Evolutionary conservation across 2,797 vertebrate genomes (phyloP).

Genomic region (Pogonophryne albipinna): DNA sequence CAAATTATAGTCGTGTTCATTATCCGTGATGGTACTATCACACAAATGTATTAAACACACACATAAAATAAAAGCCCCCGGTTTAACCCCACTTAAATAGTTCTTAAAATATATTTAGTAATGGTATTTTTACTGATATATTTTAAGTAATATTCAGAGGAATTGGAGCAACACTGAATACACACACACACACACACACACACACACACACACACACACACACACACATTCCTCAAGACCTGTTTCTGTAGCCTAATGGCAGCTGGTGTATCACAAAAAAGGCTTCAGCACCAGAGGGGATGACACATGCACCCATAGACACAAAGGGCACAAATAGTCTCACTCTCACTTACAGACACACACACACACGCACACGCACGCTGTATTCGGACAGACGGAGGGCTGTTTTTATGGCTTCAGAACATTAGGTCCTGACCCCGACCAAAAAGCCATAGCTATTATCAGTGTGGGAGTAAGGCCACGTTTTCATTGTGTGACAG

Average conservation of each 20-base stretch:
- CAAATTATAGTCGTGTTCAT: background rate
- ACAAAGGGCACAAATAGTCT: conserved; percentile 26
- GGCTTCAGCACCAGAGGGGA: conserved; percentile 54
- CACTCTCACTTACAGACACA: conserved; percentile 1
- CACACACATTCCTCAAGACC: conserved; percentile 40
- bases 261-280: conserved; percentile 63
- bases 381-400: conserved; percentile 59
- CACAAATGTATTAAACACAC: background rate
- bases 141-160: conserved; percentile 1
- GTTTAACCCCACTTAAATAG: conserved; percentile 6
- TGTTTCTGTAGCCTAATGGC: conserved; percentile 61
- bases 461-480: conserved; percentile 55
- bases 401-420: conserved; percentile 75
- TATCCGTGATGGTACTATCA: background rate
- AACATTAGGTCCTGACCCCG: conserved; percentile 75
- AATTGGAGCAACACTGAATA: conserved; percentile 27
- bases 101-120: conserved; percentile 4
- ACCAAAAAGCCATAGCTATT: conserved; percentile 66
- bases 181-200: conserved; percentile 10
- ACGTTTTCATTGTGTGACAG: conserved; percentile 64
- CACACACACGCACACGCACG: conserved; percentile 29
- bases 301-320: conserved; percentile 41
- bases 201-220: conserved; percentile 1
- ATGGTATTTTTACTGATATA: background rate
- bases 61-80: background rate